A percentile compares a stretch with the other conserved stretches of the same genome.
Conservation (phyloP, 2,113 vertebrate species). For the Platichthys flesus region DNA sequence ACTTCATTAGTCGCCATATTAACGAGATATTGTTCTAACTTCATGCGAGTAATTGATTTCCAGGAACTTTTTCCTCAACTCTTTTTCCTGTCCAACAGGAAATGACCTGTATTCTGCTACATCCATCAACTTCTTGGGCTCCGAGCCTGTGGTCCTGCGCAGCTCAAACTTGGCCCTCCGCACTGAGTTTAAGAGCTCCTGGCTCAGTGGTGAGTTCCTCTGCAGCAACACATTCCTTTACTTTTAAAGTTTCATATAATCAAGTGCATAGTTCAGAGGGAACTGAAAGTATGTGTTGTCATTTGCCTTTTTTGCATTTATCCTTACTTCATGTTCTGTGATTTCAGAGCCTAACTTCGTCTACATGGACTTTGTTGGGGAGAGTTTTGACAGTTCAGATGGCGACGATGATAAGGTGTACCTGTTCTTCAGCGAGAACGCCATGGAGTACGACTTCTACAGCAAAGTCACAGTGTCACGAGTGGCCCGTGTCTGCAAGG, state of each 20-base stretch:
- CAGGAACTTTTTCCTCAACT: conserved; percentile 50
- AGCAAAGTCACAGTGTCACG: conserved; percentile 83
- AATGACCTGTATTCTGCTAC: conserved; percentile 86
- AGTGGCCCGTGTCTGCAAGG: conserved; percentile 87
- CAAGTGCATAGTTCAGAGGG: not conserved
- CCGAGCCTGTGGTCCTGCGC: conserved; percentile 82
- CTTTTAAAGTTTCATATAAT: not conserved
- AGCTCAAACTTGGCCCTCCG: conserved; percentile 76
- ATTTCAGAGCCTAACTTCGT: conserved; percentile 86
- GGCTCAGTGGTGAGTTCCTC: conserved; percentile 82
- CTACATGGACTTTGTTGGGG: conserved; percentile 81
- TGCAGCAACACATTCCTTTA: not conserved
- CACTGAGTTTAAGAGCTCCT: conserved; percentile 82
- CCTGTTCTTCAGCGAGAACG: conserved; percentile 87
- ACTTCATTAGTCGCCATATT: conserved; percentile 22
- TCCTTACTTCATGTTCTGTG: not conserved
- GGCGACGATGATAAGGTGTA: conserved; percentile 86
- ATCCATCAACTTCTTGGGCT: conserved; percentile 86
- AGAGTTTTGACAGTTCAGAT: conserved; percentile 73
- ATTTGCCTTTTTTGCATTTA: not conserved
- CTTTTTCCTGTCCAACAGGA: conserved; percentile 70
- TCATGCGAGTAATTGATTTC: conserved; percentile 44
- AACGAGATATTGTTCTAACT: conserved; percentile 36
- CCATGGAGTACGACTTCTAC: conserved; percentile 86
- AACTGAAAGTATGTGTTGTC: not conserved